These are phyloP conservation scores for Petrocephalus schoutedeni DNA, from an alignment of 2,797 vertebrate genomes.

Conservation along the genomic window DNA sequence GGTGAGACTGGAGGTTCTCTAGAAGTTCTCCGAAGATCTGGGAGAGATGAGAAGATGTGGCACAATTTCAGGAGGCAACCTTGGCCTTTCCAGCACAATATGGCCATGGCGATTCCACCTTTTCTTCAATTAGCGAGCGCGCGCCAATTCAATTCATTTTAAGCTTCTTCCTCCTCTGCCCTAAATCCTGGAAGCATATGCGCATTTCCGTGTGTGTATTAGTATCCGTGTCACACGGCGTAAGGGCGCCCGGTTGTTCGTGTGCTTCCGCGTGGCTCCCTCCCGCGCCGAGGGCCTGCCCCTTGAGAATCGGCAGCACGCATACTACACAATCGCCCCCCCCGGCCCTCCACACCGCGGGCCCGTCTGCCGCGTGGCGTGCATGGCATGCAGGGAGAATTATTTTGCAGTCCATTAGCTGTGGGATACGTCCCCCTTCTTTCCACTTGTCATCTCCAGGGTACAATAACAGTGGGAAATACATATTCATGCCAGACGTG, in stretches of 20 bases:
- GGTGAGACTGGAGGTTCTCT: neutral
- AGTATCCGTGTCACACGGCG: neutral
- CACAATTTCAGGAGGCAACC: neutral
- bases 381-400: slow-evolving; percentile 23
- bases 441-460: slow-evolving; percentile 24
- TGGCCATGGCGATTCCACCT: neutral
- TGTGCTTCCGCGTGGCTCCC: neutral
- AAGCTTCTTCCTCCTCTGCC: neutral
- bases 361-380: neutral
- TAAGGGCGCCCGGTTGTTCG: neutral
- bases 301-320: neutral
- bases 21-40: neutral
- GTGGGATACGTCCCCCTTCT: neutral
- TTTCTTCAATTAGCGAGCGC: neutral
- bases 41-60: neutral
- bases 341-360: neutral
- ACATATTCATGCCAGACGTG: neutral
- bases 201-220: neutral
- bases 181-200: neutral
- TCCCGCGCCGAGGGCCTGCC: neutral
- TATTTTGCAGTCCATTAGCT: slow-evolving; percentile 37
- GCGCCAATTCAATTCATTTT: neutral
- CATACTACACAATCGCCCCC: neutral
- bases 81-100: neutral
- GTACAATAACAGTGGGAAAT: neutral